A percentile compares a stretch with the other conserved stretches of the same genome.
Evolutionary conservation across 2,888 invertebrate species (phyloP).

Genomic region (Rapana venosa): DNA sequence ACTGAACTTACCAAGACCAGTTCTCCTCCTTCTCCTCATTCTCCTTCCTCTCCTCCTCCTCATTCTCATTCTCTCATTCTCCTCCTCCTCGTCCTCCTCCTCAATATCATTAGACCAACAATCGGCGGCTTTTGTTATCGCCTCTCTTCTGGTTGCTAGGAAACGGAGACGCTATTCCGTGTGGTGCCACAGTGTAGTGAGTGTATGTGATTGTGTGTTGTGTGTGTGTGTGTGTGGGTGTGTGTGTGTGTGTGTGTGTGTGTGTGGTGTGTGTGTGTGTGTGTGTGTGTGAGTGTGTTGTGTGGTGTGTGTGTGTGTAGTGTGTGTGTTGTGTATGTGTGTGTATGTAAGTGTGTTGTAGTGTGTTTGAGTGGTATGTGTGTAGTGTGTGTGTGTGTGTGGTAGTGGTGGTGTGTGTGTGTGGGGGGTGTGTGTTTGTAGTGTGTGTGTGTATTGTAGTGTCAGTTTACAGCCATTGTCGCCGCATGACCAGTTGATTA

Average conservation of each 20-base stretch:
- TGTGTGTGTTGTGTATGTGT: neutral
- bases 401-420: no score
- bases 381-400: neutral
- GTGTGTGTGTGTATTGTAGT: neutral
- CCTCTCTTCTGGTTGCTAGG: no score
- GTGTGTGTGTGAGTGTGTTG: neutral
- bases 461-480: neutral
- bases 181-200: neutral
- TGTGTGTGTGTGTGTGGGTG: neutral
- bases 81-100: no score
- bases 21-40: no score
- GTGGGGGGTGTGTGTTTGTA: neutral
- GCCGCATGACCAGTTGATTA: neutral
- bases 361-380: neutral
- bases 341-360: neutral
- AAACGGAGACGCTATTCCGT: no score
- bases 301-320: no score
- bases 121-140: no score
- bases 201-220: neutral
- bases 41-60: no score
- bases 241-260: slow-evolving; percentile 1
- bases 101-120: no score
- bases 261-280: slow-evolving; percentile 1
- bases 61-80: no score
- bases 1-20: no score